phyloP scores from a whole-genome alignment of 2,797 vertebrate species.

The Scolopax bukidnonensis region DNA sequence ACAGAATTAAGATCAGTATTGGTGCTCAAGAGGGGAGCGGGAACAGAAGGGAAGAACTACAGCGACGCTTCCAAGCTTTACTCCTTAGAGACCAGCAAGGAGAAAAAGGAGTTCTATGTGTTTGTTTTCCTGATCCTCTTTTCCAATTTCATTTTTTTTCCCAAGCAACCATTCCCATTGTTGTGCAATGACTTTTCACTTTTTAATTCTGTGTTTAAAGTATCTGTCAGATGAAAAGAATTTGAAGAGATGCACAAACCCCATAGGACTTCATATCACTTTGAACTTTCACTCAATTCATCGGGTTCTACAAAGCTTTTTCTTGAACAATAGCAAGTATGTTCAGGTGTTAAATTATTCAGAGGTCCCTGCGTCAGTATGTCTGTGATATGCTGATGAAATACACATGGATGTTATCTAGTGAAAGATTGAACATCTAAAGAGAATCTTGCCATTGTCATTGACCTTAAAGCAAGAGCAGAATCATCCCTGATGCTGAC shows the following conservation, averaged over 20 bases:
- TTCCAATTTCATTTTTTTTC: not conserved
- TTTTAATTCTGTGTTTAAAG: not conserved
- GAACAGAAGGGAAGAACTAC: not conserved
- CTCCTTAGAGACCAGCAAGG: not conserved
- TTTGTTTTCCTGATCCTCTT: not conserved
- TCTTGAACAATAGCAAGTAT: not conserved
- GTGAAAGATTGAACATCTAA: not conserved
- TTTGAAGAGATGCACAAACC: not conserved
- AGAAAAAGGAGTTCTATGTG: not conserved
- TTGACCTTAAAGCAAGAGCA: not conserved
- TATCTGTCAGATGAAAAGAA: not conserved
- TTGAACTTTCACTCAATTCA: not conserved
- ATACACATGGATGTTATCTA: not conserved
- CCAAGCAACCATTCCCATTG: not conserved
- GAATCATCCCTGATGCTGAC: not conserved
- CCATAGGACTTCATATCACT: not conserved
- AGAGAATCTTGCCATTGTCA: not conserved
- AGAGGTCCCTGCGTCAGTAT: not conserved
- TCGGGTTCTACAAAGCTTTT: not conserved
- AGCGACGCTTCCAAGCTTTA: not conserved
- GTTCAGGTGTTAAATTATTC: slow-evolving; percentile 7
- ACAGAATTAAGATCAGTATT: not conserved
- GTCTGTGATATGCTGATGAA: not conserved
- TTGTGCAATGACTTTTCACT: not conserved
- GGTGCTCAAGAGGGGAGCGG: not conserved